Evolutionary conservation across 2,797 vertebrate species (phyloP).

Genomic region (Geotrypetes seraphini): DNA sequence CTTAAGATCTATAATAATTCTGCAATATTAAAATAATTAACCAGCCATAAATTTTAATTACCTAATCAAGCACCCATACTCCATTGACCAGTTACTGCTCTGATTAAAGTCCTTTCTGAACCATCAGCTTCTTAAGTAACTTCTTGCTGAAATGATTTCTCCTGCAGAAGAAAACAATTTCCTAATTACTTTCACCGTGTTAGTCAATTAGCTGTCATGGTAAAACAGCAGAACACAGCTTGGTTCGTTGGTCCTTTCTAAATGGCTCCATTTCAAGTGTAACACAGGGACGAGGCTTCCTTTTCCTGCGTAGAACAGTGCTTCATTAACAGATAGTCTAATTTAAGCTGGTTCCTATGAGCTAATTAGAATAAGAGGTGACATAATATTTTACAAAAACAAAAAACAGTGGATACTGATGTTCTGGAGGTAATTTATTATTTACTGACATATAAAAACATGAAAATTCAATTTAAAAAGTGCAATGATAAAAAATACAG

Average conservation of each 20-base stretch:
- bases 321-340: background rate
- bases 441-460: no score
- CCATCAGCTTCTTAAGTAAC: constrained; percentile 25
- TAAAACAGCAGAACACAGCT: constrained; percentile 16
- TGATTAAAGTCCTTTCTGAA: constrained; percentile 33
- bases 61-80: constrained; percentile 20
- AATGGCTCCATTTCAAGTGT: background rate
- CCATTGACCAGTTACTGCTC: constrained; percentile 29
- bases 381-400: no score
- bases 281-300: background rate
- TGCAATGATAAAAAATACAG: no score
- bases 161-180: constrained; percentile 25
- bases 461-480: no score
- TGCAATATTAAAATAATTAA: constrained; percentile 32
- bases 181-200: constrained; percentile 24
- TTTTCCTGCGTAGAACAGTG: background rate
- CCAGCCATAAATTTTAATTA: constrained; percentile 30
- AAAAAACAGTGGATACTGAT: no score
- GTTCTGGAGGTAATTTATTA: no score
- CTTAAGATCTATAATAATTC: constrained; percentile 8
- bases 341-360: background rate
- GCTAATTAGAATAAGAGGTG: background rate
- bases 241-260: constrained; percentile 3
- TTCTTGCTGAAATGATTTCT: constrained; percentile 23
- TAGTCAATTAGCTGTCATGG: constrained; percentile 28